A percentile compares a stretch with the other conserved stretches of the same genome.
Conservation (phyloP, 2,113 vertebrate genomes). For the Macquaria australasica region DNA sequence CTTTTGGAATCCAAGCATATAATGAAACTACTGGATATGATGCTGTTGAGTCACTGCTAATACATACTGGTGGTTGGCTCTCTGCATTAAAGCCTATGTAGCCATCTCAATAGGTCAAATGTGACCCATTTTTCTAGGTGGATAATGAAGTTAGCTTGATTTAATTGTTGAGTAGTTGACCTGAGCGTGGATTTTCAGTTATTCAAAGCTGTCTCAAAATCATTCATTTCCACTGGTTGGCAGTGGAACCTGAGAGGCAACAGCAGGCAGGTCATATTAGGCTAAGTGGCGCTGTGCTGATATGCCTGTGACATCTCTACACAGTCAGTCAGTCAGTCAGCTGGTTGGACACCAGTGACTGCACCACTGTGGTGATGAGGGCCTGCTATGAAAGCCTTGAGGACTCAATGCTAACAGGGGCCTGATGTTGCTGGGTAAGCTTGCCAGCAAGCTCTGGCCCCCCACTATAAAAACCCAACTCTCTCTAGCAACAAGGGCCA, state of each 20-base stretch:
- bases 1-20: neutral
- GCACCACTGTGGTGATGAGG: conserved; percentile 51
- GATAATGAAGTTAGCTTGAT: conserved; percentile 24
- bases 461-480: conserved; percentile 77
- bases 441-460: conserved; percentile 35
- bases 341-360: conserved; percentile 36
- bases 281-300: conserved; percentile 40
- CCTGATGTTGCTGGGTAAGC: conserved; percentile 75
- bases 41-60: neutral
- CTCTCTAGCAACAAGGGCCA: conserved; percentile 86
- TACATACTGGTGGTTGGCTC: neutral
- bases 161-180: neutral
- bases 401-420: conserved; percentile 69
- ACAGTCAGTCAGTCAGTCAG: conserved; percentile 47
- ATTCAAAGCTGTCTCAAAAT: neutral
- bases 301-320: conserved; percentile 47
- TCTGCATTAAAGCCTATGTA: neutral
- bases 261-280: conserved; percentile 51
- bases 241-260: conserved; percentile 12
- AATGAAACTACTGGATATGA: neutral
- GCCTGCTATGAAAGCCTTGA: conserved; percentile 57
- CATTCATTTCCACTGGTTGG: neutral
- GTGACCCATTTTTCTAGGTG: neutral
- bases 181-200: neutral
- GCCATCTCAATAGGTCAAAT: neutral